Evolutionary conservation across 2,888 invertebrate species (phyloP).

Genomic region (Callimorpha dominula): DNA sequence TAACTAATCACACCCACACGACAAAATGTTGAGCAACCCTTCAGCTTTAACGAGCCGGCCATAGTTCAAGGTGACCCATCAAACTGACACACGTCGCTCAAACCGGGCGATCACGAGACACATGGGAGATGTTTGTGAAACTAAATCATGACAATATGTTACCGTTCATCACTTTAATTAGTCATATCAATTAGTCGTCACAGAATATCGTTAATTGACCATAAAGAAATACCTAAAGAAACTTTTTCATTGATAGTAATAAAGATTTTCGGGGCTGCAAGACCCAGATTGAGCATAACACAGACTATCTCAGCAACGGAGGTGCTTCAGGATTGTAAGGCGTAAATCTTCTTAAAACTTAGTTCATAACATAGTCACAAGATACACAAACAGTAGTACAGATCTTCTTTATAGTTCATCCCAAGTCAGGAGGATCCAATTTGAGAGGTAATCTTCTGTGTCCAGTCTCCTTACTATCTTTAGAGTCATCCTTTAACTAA

Average conservation of each 20-base stretch:
- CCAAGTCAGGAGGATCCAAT: not conserved
- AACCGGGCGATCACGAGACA: constrained; percentile 42
- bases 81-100: constrained; percentile 49
- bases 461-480: not conserved
- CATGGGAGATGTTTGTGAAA: constrained; percentile 32
- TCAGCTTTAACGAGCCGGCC: constrained; percentile 8
- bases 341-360: no score
- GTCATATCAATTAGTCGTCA: not conserved
- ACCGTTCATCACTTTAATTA: constrained; percentile 13
- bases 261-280: no score
- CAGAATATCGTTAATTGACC: not conserved
- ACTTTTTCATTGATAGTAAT: no score
- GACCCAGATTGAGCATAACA: no score
- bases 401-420: not conserved
- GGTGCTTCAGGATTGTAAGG: no score
- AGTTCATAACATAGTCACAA: not conserved
- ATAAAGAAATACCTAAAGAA: no score
- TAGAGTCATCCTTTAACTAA: not conserved
- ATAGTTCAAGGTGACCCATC: constrained; percentile 60
- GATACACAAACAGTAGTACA: not conserved
- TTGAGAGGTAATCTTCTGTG: not conserved
- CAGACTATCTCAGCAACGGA: no score
- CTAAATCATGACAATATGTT: constrained; percentile 8
- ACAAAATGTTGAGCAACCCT: constrained; percentile 15
- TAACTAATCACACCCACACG: constrained; percentile 12